Evolutionary conservation across 2,888 invertebrate species (phyloP), one percentile per base, ranked within the genome.

Genomic region (Epinotia ramella): DNA sequence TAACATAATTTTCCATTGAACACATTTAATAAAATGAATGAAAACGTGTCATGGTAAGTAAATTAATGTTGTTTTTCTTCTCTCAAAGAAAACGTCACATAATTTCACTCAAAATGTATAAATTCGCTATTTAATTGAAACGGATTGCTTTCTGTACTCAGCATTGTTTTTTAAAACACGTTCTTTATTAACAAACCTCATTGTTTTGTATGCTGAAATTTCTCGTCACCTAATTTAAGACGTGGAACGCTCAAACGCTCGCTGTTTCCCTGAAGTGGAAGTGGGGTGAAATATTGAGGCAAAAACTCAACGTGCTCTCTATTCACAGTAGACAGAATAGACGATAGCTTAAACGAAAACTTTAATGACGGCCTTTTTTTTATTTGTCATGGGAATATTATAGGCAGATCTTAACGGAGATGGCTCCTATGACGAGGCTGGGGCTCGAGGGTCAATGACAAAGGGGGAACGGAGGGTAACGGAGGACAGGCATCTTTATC

Each of bases 261-360:
- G 40, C 71, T 40, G 67, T 72, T 71, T 63, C 57, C 44, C 24
- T 56, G 24, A 68, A 71, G 70, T 53, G 53, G 24, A 44, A 73
- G 67, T 44, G 49, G 53, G 67, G 70, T 75, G 64, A 76, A 71
- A 77, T 73, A 76, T 71, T 71, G 60, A 73, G 73, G 70, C 73
- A 77, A 78, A 77, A 77, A 78, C 69, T 28, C 67, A 24, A 69
- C 64, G 56, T 49, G 62, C 68, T 62, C 49, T 67, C 6, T 11
- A 4, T 53, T n/a, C 33, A 60, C n/a, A 56, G 65, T 66, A 70
- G 28, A 70, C 65, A 75, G 70, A 70, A 44, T 2, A 20, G n/a
- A 44, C 20, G 18, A 16, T 16, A 49, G 16, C 12, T 16, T 49
- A 5, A 16, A 40, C 40, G 1, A 9, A 40, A 40, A 40, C 1